These are phyloP conservation scores for Pogonomyrmex barbatus DNA, from an alignment of 1,140 invertebrate species.

Conservation along the genomic window DNA sequence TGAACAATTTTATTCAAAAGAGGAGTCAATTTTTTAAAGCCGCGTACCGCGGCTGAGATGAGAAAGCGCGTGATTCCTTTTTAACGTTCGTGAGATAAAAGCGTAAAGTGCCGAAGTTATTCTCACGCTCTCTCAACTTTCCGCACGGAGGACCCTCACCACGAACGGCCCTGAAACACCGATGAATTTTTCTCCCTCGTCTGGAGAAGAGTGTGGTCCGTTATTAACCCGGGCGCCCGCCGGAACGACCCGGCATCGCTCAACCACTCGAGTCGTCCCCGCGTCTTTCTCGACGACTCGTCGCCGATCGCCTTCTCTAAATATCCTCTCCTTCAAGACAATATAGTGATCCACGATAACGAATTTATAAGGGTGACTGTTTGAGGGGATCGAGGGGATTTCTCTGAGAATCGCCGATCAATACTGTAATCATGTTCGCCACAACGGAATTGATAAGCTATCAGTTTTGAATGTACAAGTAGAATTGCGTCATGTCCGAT, in stretches of 20 bases:
- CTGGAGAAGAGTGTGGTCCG: constrained; percentile 37
- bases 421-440: background rate
- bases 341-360: constrained; percentile 50
- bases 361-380: constrained; percentile 51
- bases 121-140: background rate
- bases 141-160: background rate
- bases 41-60: background rate
- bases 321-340: constrained; percentile 18
- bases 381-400: background rate
- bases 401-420: background rate
- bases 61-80: background rate
- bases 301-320: constrained; percentile 55
- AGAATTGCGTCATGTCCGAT: background rate
- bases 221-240: constrained; percentile 69
- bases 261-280: constrained; percentile 53
- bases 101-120: background rate
- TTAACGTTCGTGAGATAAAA: background rate
- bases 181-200: constrained; percentile 65
- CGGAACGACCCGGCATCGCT: constrained; percentile 70
- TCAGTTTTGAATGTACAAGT: background rate
- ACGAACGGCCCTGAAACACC: constrained; percentile 29
- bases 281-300: constrained; percentile 42
- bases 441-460: background rate
- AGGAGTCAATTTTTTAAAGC: background rate
- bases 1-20: background rate